phyloP scores from a whole-genome alignment of 2,888 invertebrate species.

The Chouioia cunea region DNA sequence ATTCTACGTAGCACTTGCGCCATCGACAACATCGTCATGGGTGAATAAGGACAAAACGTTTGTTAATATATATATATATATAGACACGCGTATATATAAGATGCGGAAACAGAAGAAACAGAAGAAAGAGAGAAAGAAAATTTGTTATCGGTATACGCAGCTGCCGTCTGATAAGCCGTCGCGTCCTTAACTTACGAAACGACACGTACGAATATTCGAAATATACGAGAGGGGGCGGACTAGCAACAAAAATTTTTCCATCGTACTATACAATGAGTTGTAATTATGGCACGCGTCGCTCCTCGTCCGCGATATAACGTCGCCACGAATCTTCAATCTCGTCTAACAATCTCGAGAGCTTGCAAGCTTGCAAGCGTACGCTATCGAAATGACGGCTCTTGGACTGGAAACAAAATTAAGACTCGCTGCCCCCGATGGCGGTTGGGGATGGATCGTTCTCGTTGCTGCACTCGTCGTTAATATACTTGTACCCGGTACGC shows the following conservation, averaged over 20 bases:
- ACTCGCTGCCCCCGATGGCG: slow-evolving; percentile 68
- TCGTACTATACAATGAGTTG: no score
- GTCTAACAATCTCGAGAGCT: not conserved
- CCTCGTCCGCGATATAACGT: not conserved
- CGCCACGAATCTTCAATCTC: no score
- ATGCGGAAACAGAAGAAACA: not conserved
- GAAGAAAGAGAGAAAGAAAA: slow-evolving; percentile 9
- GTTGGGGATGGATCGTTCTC: slow-evolving; percentile 70
- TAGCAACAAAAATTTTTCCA: not conserved
- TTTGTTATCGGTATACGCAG: no score
- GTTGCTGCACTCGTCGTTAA: slow-evolving; percentile 80
- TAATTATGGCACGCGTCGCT: slow-evolving; percentile 4
- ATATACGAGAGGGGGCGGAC: slow-evolving; percentile 9
- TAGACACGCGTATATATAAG: not conserved
- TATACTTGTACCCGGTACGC: slow-evolving; percentile 86
- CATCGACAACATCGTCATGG: no score
- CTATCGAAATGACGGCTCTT: not conserved
- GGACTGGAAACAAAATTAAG: slow-evolving; percentile 52
- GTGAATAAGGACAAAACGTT: no score
- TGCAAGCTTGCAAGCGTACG: slow-evolving; percentile 14
- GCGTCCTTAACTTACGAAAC: no score
- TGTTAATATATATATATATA: no score
- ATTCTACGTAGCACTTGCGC: no score
- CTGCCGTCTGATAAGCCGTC: no score
- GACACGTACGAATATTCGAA: not conserved